Conservation (phyloP, 2,113 vertebrate species). For the Leuciscus idus region DNA sequence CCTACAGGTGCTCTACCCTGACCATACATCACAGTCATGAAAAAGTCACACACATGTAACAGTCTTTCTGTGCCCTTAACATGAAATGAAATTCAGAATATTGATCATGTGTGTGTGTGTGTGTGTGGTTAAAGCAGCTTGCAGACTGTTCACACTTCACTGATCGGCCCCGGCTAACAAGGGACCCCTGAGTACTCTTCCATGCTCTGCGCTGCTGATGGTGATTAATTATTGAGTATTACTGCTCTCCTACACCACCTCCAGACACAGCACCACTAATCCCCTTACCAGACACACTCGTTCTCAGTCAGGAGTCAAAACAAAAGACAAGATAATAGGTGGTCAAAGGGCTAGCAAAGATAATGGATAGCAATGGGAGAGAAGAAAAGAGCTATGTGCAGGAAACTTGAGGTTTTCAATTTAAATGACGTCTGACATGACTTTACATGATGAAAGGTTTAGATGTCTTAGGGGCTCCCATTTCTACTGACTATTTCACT, state of each 20-base stretch:
- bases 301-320: slow-evolving; percentile 25
- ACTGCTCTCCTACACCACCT: slow-evolving; percentile 40
- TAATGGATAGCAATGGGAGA: slow-evolving; percentile 6
- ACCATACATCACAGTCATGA: slow-evolving; percentile 21
- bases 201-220: slow-evolving; percentile 43
- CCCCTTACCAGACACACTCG: slow-evolving; percentile 22
- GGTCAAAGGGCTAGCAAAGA: slow-evolving; percentile 33
- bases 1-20: not conserved
- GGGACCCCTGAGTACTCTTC: slow-evolving; percentile 52
- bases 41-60: slow-evolving; percentile 26
- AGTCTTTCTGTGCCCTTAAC: not conserved
- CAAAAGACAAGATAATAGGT: slow-evolving; percentile 16
- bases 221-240: slow-evolving; percentile 56
- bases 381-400: not conserved
- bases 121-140: slow-evolving; percentile 21
- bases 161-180: slow-evolving; percentile 54
- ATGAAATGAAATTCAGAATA: slow-evolving; percentile 1
- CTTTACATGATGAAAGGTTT: slow-evolving; percentile 29
- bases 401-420: slow-evolving; percentile 12
- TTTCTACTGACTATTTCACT: not conserved
- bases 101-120: slow-evolving; percentile 19
- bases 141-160: slow-evolving; percentile 48
- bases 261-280: slow-evolving; percentile 35
- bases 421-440: slow-evolving; percentile 22
- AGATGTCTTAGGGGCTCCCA: slow-evolving; percentile 1